phyloP scores from a whole-genome alignment of 2,797 vertebrate genomes.

The Pseudochromis fuscus region DNA sequence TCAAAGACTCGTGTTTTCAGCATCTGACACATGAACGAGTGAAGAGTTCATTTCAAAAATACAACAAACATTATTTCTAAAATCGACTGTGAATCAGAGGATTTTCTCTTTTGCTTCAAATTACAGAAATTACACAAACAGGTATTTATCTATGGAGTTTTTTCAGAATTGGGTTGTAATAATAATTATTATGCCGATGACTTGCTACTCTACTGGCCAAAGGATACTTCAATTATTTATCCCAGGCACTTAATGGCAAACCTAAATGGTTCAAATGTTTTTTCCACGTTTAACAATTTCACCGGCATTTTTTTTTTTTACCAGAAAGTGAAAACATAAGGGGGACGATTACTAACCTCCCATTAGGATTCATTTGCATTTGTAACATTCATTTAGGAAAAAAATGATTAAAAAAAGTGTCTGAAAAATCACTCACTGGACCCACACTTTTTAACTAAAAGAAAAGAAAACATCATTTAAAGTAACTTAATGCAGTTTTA shows the following conservation, averaged over 20 bases:
- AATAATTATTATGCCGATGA: slow-evolving; percentile 34
- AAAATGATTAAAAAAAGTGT: background rate
- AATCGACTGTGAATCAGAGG: background rate
- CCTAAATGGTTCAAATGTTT: slow-evolving; percentile 31
- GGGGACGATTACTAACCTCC: background rate
- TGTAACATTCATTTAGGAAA: background rate
- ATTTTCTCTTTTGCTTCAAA: background rate
- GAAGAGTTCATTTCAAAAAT: slow-evolving; percentile 42
- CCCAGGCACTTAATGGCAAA: slow-evolving; percentile 75
- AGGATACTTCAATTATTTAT: slow-evolving; percentile 58
- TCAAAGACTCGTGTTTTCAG: slow-evolving; percentile 50
- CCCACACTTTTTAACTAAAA: slow-evolving; percentile 27
- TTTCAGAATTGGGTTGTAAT: slow-evolving; percentile 9
- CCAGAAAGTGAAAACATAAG: background rate
- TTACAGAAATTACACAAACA: slow-evolving; percentile 19
- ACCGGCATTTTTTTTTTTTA: too few relatives aligned
- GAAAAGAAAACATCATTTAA: slow-evolving; percentile 24
- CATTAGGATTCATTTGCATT: slow-evolving; percentile 13
- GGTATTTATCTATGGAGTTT: too few relatives aligned
- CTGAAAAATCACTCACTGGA: slow-evolving; percentile 4
- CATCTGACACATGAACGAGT: slow-evolving; percentile 62
- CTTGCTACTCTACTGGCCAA: slow-evolving; percentile 59
- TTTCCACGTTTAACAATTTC: too few relatives aligned
- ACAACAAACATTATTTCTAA: slow-evolving; percentile 13
- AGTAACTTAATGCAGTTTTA: slow-evolving; percentile 15